Evolutionary conservation across 1,140 invertebrate genomes (phyloP), one percentile per base, ranked within the genome.

Genomic region (Zaprionus ghesquierei): DNA sequence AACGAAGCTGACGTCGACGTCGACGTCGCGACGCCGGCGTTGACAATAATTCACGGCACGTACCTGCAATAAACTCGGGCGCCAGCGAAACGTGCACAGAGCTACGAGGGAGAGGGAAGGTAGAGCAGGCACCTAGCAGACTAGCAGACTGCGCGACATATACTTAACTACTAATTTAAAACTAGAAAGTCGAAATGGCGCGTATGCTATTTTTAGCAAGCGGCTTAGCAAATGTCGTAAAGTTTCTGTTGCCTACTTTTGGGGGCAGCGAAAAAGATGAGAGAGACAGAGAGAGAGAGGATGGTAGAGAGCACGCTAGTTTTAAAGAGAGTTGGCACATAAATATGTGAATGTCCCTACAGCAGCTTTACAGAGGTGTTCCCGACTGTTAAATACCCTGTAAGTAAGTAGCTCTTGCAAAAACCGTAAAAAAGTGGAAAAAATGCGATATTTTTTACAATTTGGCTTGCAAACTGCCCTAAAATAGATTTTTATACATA

Each of bases 21-120:
- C 41, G 41, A 18, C 41, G 41, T 1, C 41, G 41, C 41, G 41
- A 18, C 41, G 41, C 3, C 41, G 41, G 41, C 41, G 82, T 69
- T 87, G 82, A 89, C 82, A 82, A 89, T 87, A 87, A 87, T 87
- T 87, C 82, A 87, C 68, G 62, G 70, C 82, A 87, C 82, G 82
- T 87, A 87, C 68, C 82, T 89, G 82, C 84, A 89, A 87, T 87
- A 87, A 87, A 87, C 75, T 73, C 51, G 44, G 68, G 61, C 55
- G 69, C 27, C 25, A 49, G 38, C 55, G 38, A 46, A 64, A 55
- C 61, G 60, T 70, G 59, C 56, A 69, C 41, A 46, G 13, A 31
- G 56, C 2, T 20, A 33, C 22, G 5, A 10, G 6, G 6, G 2
- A 15, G 20, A 15, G 10, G 12, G 20, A 3, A 15, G 5, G n/a